Base-by-base conservation (phyloP, 2,888 invertebrate genomes). In the Pomacea canaliculata region DNA sequence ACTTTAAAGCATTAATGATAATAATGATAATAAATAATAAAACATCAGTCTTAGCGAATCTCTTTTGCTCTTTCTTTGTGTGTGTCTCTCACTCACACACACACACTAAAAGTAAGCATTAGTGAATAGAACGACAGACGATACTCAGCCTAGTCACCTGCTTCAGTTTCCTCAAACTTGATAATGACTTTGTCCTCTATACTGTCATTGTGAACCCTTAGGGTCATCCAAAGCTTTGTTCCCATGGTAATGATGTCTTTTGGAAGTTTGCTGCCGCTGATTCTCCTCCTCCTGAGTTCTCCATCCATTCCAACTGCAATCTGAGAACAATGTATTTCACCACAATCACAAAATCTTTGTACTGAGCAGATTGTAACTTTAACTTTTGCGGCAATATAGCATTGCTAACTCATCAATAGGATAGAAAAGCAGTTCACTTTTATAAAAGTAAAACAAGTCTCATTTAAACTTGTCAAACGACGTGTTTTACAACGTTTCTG, bases 251-350 rank as follows among this genome's bases (percentile, higher is more conserved):
- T 62, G 23, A 77, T 67, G n/a, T 73, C 73, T 2, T 48, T 48
- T 18, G 79, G 79, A 16, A 76, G 16, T 66, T 79, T 79, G 23
- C 49, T 79, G 4, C 79, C 79, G 9, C 77, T 76, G 56, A 70
- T 70, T 13, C 56, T 48, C 7, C 79, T 62, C 18, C 59, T 73
- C 37, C 68, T 56, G 10, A 56, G 70, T 37, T 67, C 71, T 49
- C 76, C 76, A 18, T 72, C 73, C 69, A 66, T 66, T 7, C 71
- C 76, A 1, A 73, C 73, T 16, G 77, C 49, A n/a, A 79, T 72
- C 72, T 79, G 66, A n/a, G 71, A 23, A 66, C 63, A 37, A 37
- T 37, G 5, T 37, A 37, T 37, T 37, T 37, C 5, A 37, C 37
- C 37, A 37, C 37, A 3, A 5, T 37, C 37, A 37, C 5, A 37